Evolutionary conservation across 2,888 invertebrate genomes (phyloP), one percentile per base, ranked within the genome.

Genomic region (Drosophila recens): DNA sequence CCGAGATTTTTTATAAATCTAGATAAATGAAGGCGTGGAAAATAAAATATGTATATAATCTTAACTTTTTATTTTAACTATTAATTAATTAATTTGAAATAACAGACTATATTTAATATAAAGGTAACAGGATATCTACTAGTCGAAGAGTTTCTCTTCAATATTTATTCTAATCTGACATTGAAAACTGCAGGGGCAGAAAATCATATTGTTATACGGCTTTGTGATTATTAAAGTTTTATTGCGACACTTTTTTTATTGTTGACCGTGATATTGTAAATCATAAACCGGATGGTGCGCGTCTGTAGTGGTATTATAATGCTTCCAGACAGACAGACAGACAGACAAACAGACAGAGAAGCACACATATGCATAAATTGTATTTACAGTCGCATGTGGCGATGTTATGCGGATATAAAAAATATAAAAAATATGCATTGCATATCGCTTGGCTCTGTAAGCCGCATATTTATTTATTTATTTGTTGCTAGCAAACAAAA

Each of bases 401-500:
- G 46, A 54, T 58, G 72, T 72, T 76, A 69, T 74, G 63, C 43
- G 65, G 46, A 63, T 67, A 75, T 66, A 79, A 63, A 56, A 67
- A 70, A 64, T 64, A 51, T 75, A 79, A 63, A 56, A 67, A 70
- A 64, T 64, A 53, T 75, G 65, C 79, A 63, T 71, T 48, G 79
- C 68, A 80, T 80, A 85, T 80, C 75, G 63, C 65, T 45, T 59
- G 13, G 43, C 62, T 53, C 51, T 66, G 72, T 87, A 79, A 87
- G 81, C 88, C 79, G 75, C 62, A 73, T 79, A 85, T 85, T 85
- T 87, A 87, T 82, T 77, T 84, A 85, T 49, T 49, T 49, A 51
- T 51, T 82, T 84, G 69, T 43, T 48, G 56, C 43, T 49, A 42
- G 51, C 78, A 77, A 79, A 87, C 78, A 79, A 83, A 87, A 67